Evolutionary conservation across 1,140 invertebrate genomes (phyloP).

Genomic region (Pogonomyrmex barbatus): DNA sequence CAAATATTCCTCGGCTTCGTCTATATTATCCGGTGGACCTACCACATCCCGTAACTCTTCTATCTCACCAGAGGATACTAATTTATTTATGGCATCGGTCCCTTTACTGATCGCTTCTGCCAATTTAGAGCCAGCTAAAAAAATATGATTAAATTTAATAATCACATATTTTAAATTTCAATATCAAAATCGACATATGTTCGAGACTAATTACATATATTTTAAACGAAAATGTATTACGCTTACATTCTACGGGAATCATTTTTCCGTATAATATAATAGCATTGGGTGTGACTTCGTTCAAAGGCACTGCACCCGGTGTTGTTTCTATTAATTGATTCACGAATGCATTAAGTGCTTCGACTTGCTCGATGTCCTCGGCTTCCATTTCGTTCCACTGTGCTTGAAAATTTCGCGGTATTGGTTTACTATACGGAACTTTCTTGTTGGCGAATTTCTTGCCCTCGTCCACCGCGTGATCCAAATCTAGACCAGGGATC

Average conservation of each 20-base stretch:
- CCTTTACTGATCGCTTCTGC: slow-evolving; percentile 91
- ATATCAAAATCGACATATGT: background rate
- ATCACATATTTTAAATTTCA: background rate
- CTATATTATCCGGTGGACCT: slow-evolving; percentile 87
- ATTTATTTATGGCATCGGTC: slow-evolving; percentile 91
- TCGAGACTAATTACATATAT: slow-evolving; percentile 11
- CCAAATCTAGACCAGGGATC: slow-evolving; percentile 96
- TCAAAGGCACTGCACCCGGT: slow-evolving; percentile 89
- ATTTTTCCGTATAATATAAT: slow-evolving; percentile 93
- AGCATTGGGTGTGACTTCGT: slow-evolving; percentile 91
- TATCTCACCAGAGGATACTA: slow-evolving; percentile 91
- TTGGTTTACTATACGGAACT: slow-evolving; percentile 97
- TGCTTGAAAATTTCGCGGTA: slow-evolving; percentile 97
- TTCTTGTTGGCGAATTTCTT: slow-evolving; percentile 90
- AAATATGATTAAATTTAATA: slow-evolving; percentile 60
- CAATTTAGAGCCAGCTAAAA: slow-evolving; percentile 89
- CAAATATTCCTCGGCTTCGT: slow-evolving; percentile 87
- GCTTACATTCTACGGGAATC: slow-evolving; percentile 90
- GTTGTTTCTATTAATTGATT: slow-evolving; percentile 91
- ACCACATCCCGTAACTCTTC: slow-evolving; percentile 92
- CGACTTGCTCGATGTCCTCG: slow-evolving; percentile 87
- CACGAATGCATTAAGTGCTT: slow-evolving; percentile 88
- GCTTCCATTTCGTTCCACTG: slow-evolving; percentile 95
- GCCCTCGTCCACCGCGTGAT: slow-evolving; percentile 90
- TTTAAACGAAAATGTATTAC: slow-evolving; percentile 6